Evolutionary conservation across 2,797 vertebrate species (phyloP).

Genomic region (Hydrolagus colliei): DNA sequence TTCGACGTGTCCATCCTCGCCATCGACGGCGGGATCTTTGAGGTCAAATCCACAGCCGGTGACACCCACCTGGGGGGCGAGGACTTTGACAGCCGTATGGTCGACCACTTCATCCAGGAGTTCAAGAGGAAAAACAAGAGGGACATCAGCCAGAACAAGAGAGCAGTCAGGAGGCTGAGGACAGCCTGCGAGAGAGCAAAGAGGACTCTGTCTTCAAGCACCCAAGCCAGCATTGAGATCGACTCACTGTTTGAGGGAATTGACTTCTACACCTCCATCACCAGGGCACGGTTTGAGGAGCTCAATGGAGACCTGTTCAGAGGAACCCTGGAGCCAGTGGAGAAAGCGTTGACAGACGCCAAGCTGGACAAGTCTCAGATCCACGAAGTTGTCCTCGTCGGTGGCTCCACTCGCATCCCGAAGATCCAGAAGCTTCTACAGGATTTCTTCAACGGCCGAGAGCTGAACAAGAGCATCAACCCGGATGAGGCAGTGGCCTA

Average conservation of each 20-base stretch:
- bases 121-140: slow-evolving; percentile 15
- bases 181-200: slow-evolving; percentile 22
- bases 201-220: slow-evolving; percentile 29
- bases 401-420: slow-evolving; percentile 28
- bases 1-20: slow-evolving; percentile 2
- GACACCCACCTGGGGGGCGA: slow-evolving; percentile 30
- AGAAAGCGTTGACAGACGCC: slow-evolving; percentile 23
- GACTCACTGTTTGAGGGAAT: slow-evolving; percentile 27
- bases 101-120: slow-evolving; percentile 26
- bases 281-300: slow-evolving; percentile 27
- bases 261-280: slow-evolving; percentile 31
- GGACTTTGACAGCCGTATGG: slow-evolving; percentile 29
- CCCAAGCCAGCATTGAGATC: slow-evolving; percentile 23
- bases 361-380: slow-evolving; percentile 24
- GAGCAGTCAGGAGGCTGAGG: slow-evolving; percentile 26
- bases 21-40: slow-evolving; percentile 17
- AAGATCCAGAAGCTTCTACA: slow-evolving; percentile 32
- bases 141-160: slow-evolving; percentile 25
- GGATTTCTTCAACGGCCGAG: slow-evolving; percentile 28
- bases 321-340: slow-evolving; percentile 23
- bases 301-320: slow-evolving; percentile 27
- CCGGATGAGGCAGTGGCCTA: slow-evolving; percentile 31
- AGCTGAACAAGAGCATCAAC: slow-evolving; percentile 31
- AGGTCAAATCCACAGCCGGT: not conserved
- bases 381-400: slow-evolving; percentile 21